Conservation (phyloP, 2,113 vertebrate species). For the Tyto alba region DNA sequence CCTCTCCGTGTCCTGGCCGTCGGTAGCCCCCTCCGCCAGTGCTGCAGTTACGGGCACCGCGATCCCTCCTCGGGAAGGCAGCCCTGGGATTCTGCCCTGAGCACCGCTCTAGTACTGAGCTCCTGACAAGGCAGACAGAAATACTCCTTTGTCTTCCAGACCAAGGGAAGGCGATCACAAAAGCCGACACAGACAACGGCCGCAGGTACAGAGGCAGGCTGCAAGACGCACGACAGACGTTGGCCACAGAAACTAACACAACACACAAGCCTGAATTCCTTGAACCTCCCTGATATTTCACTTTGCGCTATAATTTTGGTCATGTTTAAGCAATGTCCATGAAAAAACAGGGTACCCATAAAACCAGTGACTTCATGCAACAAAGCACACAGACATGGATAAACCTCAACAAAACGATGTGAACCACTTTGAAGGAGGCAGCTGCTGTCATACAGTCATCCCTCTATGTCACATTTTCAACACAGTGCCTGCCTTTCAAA, state of each 20-base stretch:
- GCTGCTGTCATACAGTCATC: not conserved
- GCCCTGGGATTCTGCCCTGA: not conserved
- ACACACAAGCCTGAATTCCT: not conserved
- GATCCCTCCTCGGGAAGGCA: fast-evolving
- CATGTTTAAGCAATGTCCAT: fast-evolving
- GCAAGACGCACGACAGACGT: fast-evolving
- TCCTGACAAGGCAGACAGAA: fast-evolving
- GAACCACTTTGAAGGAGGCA: not conserved
- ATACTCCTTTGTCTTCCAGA: not conserved
- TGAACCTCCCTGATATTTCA: not conserved
- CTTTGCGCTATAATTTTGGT: fast-evolving
- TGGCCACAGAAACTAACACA: fast-evolving
- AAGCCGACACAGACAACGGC: fast-evolving
- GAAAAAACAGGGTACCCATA: not conserved
- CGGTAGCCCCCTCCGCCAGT: not conserved
- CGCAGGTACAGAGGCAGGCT: not conserved
- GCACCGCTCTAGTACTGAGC: fast-evolving
- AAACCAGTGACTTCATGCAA: not conserved
- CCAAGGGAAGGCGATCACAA: not conserved
- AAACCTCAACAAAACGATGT: not conserved
- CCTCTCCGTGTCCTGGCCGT: not conserved
- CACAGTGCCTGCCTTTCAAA: not conserved
- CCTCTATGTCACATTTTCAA: not conserved
- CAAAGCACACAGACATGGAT: not conserved
- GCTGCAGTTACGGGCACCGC: fast-evolving